Evolutionary conservation across 2,113 vertebrate species (phyloP).

Genomic region (Axis porcinus): DNA sequence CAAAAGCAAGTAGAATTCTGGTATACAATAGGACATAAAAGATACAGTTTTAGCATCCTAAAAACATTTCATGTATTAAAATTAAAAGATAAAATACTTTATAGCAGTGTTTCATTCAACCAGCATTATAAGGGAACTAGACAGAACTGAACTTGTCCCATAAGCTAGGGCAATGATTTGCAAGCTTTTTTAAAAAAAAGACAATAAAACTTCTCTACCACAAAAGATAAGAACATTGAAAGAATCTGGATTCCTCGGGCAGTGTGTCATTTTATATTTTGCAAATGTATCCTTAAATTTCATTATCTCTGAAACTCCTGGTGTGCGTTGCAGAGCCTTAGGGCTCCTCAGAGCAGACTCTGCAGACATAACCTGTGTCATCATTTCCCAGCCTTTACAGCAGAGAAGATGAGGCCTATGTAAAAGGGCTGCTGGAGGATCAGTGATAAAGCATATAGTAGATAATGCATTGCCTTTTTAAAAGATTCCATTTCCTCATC

Average conservation of each 20-base stretch:
- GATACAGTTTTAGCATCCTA: not conserved
- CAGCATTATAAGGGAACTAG: not conserved
- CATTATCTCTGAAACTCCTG: not conserved
- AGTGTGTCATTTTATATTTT: not conserved
- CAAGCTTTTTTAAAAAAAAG: not conserved
- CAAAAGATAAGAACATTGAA: not conserved
- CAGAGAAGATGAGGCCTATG: not conserved
- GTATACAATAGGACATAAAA: not conserved
- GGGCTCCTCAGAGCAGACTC: not conserved
- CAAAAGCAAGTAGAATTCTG: not conserved
- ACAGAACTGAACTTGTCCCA: not conserved
- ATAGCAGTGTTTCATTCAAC: not conserved
- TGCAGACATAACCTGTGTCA: not conserved
- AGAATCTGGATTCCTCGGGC: not conserved
- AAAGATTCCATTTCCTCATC: not conserved
- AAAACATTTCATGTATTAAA: not conserved
- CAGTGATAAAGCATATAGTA: fast-evolving
- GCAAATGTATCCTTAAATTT: not conserved
- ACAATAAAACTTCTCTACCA: not conserved
- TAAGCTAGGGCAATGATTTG: not conserved
- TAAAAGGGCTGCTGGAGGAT: not conserved
- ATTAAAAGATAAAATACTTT: not conserved
- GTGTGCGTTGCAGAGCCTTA: fast-evolving
- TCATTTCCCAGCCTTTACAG: not conserved
- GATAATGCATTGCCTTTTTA: not conserved